Percentiles rank a stretch among this genome's conserved stretches.
Conservation (phyloP, 2,797 vertebrate genomes). For the Thalassophryne amazonica region DNA sequence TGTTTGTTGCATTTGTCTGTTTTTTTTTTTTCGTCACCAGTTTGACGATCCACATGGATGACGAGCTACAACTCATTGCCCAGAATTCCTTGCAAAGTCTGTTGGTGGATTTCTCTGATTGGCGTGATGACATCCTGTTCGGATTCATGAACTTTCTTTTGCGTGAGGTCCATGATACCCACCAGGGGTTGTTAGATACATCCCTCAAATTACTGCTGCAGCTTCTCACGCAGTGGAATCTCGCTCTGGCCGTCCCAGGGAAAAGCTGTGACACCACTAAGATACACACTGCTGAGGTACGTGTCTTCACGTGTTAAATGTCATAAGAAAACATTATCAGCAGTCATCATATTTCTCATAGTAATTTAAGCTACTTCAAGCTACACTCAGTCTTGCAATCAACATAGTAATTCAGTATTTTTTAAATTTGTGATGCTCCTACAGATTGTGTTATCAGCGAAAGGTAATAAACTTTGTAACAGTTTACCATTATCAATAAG, state of each 20-base stretch:
- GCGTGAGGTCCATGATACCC: constrained; percentile 92
- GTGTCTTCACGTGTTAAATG: neutral
- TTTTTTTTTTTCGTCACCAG: constrained; percentile 56
- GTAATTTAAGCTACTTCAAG: too few relatives aligned
- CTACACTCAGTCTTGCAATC: too few relatives aligned
- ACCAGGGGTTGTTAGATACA: constrained; percentile 89
- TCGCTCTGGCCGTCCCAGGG: constrained; percentile 81
- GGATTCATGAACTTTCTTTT: constrained; percentile 94
- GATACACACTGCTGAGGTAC: constrained; percentile 69
- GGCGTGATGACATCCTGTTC: constrained; percentile 95
- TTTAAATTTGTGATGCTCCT: too few relatives aligned
- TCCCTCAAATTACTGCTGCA: constrained; percentile 94
- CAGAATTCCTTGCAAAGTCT: constrained; percentile 97
- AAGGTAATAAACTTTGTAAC: too few relatives aligned
- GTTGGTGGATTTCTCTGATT: constrained; percentile 93
- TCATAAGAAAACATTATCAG: too few relatives aligned
- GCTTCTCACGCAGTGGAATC: constrained; percentile 94
- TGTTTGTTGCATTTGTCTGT: neutral
- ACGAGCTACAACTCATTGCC: constrained; percentile 94
- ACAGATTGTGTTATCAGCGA: too few relatives aligned
- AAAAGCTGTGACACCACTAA: constrained; percentile 52
- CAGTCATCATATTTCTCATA: too few relatives aligned
- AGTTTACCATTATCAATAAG: too few relatives aligned
- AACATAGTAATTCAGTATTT: too few relatives aligned
- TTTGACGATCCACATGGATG: constrained; percentile 98